Evolutionary conservation across 1,140 invertebrate species (phyloP), one percentile per base, ranked within the genome.

Genomic region (Anadara kagoshimensis): DNA sequence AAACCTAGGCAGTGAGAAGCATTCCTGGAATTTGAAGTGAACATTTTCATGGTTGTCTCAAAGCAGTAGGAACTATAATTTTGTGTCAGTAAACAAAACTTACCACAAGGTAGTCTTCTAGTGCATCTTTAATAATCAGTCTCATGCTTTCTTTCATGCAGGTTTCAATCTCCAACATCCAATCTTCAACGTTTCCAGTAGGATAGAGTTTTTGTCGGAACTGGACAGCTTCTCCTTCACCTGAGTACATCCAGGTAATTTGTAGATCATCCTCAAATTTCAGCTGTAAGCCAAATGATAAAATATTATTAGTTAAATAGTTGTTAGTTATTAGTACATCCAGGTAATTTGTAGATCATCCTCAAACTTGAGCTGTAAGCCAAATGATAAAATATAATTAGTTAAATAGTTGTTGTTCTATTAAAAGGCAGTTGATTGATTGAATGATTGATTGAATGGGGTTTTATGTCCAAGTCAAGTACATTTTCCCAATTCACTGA

Each of bases 151-250:
- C 88, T 68, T 78, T 87, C 89, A 90, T 90, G 43, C 84, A 81
- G 8, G 80, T 67, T 75, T 90, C 88, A 20, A 90, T 85, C 76
- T 89, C 85, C 58, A 87, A 78, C 84, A 90, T 87, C 89, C 89
- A 90, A 79, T 89, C 88, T 77, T 90, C 89, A 5, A 90, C 89
- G 78, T 90, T 90, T 49, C 88, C 89, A 44, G 83, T 85, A 18
- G 89, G 89, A 78, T 89, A 90, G 56, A 90, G 75, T 10, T 78
- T 83, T 77, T 88, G 80, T 12, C 64, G 78, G 77, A 90, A 89
- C 12, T 81, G 79, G 8, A 90, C 89, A 65, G 79, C 80, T 78
- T 90, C 90, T 45, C 89, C 89, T 78, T 90, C 89, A 22, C 80
- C 85, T 10, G 89, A 89, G 75, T 80, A 88, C 89, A 90, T 90